Evolutionary conservation across 2,113 vertebrate species (phyloP), one percentile per base, ranked within the genome.

Genomic region (Sardina pilchardus): DNA sequence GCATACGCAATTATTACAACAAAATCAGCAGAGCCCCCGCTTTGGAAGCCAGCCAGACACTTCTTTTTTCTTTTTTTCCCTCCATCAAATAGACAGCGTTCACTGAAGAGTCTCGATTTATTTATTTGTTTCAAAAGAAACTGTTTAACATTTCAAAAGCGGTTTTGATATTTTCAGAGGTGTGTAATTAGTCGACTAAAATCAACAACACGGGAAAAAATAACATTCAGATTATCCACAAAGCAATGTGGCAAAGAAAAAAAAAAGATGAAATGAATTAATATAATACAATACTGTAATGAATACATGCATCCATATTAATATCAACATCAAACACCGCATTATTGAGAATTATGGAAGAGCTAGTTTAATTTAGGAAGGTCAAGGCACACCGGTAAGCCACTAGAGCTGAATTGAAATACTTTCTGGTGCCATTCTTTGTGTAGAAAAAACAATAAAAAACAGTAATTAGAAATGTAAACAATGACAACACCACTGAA

Each of bases 151-250:
- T 82, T 89, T 91, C 87, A 85, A 85, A 91, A 88, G 87, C 43
- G 81, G 82, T 34, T 71, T 48, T 84, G 71, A 39, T 91, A 87
- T 91, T 92, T 91, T 78, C 88, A 80, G 84, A 85, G 87, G 84
- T 48, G 90, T 89, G 86, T 90, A 93, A 93, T 94, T 90, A 91
- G 86, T 83, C 86, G 81, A 87, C 84, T 83, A 44, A 89, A 83
- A 88, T 88, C 87, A 88, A 84, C 87, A 50, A 39, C 42, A 67
- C 16, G 26, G 16, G 78, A 86, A 87, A 90, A 90, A 39, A 63
- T 59, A 78, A 21, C 87, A 81, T 50, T 36, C 17, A 10, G 84
- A 85, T 87, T 82, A 78, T 83, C 63, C 63, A 34, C 30, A 71
- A 30, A 34, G 26, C n/a, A 10, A 14, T 34, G 26, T 8, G 89